Base-by-base conservation (phyloP, 2,888 invertebrate species). In the Caenorhabditis plicata region DNA sequence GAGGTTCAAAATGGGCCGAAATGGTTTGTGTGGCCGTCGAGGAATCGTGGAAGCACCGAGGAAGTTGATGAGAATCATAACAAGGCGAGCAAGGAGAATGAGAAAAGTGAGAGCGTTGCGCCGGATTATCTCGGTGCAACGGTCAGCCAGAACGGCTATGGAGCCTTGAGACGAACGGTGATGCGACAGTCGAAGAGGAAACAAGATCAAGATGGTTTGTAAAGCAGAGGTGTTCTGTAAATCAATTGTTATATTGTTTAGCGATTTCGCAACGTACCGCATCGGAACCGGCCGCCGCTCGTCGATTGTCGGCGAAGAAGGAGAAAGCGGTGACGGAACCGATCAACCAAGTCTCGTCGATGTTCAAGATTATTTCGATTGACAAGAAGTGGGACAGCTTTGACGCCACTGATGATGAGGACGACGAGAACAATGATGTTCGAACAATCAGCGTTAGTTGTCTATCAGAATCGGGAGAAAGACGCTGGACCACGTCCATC, bases 291-390 rank as follows among this genome's bases (percentile, higher is more conserved):
- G 68, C 62, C 11, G 55, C 64, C n/a, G 49, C 60, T 19, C 64
- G 68, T 20, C 62, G 68, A n/a, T 33, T 68, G 2, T 63, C 63
- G 4, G 39, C 63, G 4, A 68, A 68, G 41, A 65, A 65, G 35
- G 68, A 68, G 27, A 64, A 67, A 29, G 65, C 64, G 13, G 47
- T 54, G 23, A 68, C 67, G 29, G 65, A 68, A 38, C 70, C 64
- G 26, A 42, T 71, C 39, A 31, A 56, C 44, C 52, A 56, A 39
- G 60, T 56, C n/a, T 71, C 71, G 27, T 46, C 50, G 33, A 68
- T 68, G 43, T 74, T 74, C 70, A 70, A 74, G 52, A 74, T 74
- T 54, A 65, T 74, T 15, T 71, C 73, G 3, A 66, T 74, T 29
- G 64, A 73, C 26, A 64, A 67, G 40, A 74, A 74, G 43, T 74